These are phyloP conservation scores for Ornithoptera alexandrae DNA, from an alignment of 2,888 invertebrate genomes.

Conservation along the genomic window DNA sequence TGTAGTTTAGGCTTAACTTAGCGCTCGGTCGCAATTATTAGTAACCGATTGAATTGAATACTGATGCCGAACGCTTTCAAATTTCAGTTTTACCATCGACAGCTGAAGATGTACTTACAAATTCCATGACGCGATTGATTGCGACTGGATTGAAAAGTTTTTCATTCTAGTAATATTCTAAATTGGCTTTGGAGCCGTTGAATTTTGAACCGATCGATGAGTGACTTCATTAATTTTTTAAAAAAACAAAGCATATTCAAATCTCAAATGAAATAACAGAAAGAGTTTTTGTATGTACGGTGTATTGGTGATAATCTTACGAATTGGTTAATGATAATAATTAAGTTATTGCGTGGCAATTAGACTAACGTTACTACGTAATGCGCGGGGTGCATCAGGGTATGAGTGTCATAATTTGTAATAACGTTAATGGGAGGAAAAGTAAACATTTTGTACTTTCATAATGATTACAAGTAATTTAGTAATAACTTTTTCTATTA, in stretches of 20 bases:
- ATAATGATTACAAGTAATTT: conserved; percentile 71
- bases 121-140: background rate
- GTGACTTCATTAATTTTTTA: conserved; percentile 5
- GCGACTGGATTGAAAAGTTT: background rate
- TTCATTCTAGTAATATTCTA: background rate
- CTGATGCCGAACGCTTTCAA: conserved; percentile 34
- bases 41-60: conserved; percentile 46
- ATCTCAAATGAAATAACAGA: conserved; percentile 28
- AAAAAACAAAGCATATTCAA: conserved; percentile 11
- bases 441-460: conserved; percentile 73
- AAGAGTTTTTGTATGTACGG: conserved; percentile 33
- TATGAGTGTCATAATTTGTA: conserved; percentile 79
- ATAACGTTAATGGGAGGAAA: conserved; percentile 45
- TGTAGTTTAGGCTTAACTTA: conserved; percentile 58
- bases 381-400: conserved; percentile 80
- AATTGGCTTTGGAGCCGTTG: conserved; percentile 6
- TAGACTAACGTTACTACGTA: conserved; percentile 67
- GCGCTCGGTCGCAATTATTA: conserved; percentile 63
- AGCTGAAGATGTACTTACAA: conserved; percentile 10
- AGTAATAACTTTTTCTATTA: conserved; percentile 67
- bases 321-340: conserved; percentile 76
- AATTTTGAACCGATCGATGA: conserved; percentile 16
- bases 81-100: conserved; percentile 23
- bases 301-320: conserved; percentile 70
- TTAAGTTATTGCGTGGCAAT: conserved; percentile 75